Percentiles rank a stretch among this genome's conserved stretches.
Conservation (phyloP, 2,797 vertebrate species). For the Miichthys miiuy region DNA sequence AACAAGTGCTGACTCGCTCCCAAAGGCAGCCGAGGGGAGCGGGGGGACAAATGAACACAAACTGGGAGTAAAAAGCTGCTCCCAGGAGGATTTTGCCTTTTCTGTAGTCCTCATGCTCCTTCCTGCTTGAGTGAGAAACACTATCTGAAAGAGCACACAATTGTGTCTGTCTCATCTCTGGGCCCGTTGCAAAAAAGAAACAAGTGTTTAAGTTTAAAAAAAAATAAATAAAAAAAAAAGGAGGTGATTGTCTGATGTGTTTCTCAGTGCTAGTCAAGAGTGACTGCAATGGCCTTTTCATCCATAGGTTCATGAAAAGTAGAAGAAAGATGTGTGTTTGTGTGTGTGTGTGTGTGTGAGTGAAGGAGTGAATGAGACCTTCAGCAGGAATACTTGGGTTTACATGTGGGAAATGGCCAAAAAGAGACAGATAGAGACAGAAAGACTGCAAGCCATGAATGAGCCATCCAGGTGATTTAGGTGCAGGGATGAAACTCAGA, state of each 20-base stretch:
- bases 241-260: conserved; percentile 40
- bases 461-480: conserved; percentile 45
- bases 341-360: conserved; percentile 27
- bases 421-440: conserved; percentile 34
- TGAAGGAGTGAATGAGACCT: conserved; percentile 52
- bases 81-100: conserved; percentile 80
- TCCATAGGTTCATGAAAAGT: conserved; percentile 41
- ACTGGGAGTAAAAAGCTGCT: conserved; percentile 84
- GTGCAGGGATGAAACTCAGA: conserved; percentile 26
- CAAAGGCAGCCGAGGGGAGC: conserved; percentile 82
- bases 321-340: conserved; percentile 48
- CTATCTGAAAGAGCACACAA: conserved; percentile 72
- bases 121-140: conserved; percentile 81
- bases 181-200: conserved; percentile 51
- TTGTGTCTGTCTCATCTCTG: conserved; percentile 74
- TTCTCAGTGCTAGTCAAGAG: conserved; percentile 50
- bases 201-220: conserved; percentile 24
- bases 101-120: conserved; percentile 79
- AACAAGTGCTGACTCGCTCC: conserved; percentile 87
- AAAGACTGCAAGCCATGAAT: conserved; percentile 56
- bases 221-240: conserved; percentile 3
- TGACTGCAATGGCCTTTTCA: conserved; percentile 59
- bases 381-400: conserved; percentile 33
- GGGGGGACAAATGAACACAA: conserved; percentile 86
- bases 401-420: conserved; percentile 12